Conservation (phyloP, 2,888 invertebrate genomes). For the Globia sparganii region DNA sequence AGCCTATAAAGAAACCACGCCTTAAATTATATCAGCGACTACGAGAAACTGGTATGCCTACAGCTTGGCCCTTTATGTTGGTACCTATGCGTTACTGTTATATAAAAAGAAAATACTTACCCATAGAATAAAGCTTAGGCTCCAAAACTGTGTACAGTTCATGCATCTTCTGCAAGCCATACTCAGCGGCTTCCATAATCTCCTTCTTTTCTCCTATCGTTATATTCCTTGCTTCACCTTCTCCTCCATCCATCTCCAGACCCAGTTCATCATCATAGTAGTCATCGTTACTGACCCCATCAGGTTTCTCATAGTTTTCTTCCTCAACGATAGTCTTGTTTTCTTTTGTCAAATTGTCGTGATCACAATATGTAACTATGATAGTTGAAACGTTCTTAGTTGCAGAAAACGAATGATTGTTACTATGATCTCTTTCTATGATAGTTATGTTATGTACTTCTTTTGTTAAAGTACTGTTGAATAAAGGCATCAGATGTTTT, state of each 20-base stretch:
- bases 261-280: slow-evolving; percentile 69
- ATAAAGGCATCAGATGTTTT: slow-evolving; percentile 86
- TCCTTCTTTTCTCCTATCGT: slow-evolving; percentile 83
- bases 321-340: slow-evolving; percentile 68
- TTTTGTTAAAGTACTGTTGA: slow-evolving; percentile 84
- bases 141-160: slow-evolving; percentile 92
- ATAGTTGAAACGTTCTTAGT: slow-evolving; percentile 86
- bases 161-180: slow-evolving; percentile 92
- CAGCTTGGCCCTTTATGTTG: neutral
- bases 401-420: slow-evolving; percentile 81
- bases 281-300: slow-evolving; percentile 57
- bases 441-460: slow-evolving; percentile 86
- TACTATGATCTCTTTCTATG: slow-evolving; percentile 84
- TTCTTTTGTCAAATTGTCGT: slow-evolving; percentile 76
- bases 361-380: slow-evolving; percentile 86
- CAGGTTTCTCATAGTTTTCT: slow-evolving; percentile 60
- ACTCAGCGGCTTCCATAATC: slow-evolving; percentile 92
- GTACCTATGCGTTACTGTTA: neutral
- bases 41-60: too few relatives aligned
- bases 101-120: slow-evolving; percentile 81
- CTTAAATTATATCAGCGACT: too few relatives aligned
- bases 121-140: slow-evolving; percentile 92
- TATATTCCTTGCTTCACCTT: slow-evolving; percentile 69
- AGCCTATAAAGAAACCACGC: too few relatives aligned
- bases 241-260: slow-evolving; percentile 58